Base-by-base conservation (phyloP, 2,888 invertebrate genomes). In the Pyrocoelia pectoralis region DNA sequence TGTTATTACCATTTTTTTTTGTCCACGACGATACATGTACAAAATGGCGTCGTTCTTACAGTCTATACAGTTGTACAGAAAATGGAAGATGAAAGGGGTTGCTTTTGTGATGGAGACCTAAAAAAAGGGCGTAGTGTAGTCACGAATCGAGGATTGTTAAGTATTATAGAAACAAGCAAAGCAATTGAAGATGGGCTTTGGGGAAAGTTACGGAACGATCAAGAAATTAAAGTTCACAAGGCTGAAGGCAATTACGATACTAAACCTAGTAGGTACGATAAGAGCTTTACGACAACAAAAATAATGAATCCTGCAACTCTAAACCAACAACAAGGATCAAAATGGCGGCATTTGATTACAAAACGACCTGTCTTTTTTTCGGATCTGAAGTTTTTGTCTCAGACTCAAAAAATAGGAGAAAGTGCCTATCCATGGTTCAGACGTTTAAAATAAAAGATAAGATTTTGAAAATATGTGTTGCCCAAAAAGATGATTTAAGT, bases 151-250 rank as follows among this genome's bases (percentile, higher is more conserved):
- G 33, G 33, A 33, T 33, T 33, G n/a, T 33, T 33, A 33, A 33
- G 3, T 6, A 33, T n/a, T 33, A 33, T n/a, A 33, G n/a, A 33
- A 33, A 33, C 33, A 43, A 15, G 41, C 15, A 15, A 43, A 43
- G 41, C 41, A 43, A 9, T 43, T 12, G 15, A 43, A 43, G 41
- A 43, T 43, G 41, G 41, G 15, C 41, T 43, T 43, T 43, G 41
- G 41, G 41, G 12, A 43, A 43, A 43, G 9, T 43, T 43, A 43
- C 41, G 12, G 9, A 43, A 43, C 12, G 2, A 8, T 43, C 8
- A 43, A 43, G 13, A 43, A 43, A 33, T 33, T 33, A 33, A 6
- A 33, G 33, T 33, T n/a, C 8, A 33, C 33, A 33, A 33, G 33
- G n/a, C 33, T 33, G 2, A 8, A 2, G 8, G 33, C 2, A 33